Conservation (phyloP, 2,113 vertebrate species). For the Gavialis gangeticus region DNA sequence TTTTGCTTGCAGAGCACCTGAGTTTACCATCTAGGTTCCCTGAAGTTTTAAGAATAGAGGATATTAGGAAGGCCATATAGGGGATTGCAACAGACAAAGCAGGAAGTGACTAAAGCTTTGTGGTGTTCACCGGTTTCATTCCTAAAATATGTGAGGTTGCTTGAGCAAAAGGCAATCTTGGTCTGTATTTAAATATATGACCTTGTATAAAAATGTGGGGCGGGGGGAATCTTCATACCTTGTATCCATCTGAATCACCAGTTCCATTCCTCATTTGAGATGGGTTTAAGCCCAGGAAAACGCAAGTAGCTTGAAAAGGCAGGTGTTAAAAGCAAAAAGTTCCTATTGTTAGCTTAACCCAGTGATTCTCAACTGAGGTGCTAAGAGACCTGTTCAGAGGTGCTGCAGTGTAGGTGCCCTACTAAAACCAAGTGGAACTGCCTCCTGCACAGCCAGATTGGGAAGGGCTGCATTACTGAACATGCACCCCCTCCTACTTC, state of each 20-base stretch:
- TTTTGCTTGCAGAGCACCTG: background rate
- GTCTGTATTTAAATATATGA: constrained; percentile 31
- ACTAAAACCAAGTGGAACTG: too few relatives aligned
- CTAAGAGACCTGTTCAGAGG: too few relatives aligned
- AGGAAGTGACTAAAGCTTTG: constrained; percentile 46
- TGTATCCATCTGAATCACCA: background rate
- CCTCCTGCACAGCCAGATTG: too few relatives aligned
- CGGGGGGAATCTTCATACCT: background rate
- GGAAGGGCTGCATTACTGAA: too few relatives aligned
- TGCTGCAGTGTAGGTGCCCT: too few relatives aligned
- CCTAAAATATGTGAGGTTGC: constrained; percentile 16
- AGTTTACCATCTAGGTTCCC: background rate
- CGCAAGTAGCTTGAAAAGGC: accelerated
- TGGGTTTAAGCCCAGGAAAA: background rate
- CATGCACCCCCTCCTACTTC: too few relatives aligned
- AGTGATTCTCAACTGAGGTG: too few relatives aligned
- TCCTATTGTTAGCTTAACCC: too few relatives aligned
- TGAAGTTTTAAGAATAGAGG: background rate
- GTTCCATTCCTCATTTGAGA: background rate
- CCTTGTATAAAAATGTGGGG: background rate
- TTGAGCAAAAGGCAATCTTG: background rate
- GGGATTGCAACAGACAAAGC: constrained; percentile 12
- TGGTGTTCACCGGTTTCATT: constrained; percentile 26
- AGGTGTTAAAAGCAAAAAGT: background rate
- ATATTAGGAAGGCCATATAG: background rate